Percentiles rank a stretch among this genome's conserved stretches.
Evolutionary conservation across 2,888 invertebrate species (phyloP).

Genomic region (Trichogramma evanescens): DNA sequence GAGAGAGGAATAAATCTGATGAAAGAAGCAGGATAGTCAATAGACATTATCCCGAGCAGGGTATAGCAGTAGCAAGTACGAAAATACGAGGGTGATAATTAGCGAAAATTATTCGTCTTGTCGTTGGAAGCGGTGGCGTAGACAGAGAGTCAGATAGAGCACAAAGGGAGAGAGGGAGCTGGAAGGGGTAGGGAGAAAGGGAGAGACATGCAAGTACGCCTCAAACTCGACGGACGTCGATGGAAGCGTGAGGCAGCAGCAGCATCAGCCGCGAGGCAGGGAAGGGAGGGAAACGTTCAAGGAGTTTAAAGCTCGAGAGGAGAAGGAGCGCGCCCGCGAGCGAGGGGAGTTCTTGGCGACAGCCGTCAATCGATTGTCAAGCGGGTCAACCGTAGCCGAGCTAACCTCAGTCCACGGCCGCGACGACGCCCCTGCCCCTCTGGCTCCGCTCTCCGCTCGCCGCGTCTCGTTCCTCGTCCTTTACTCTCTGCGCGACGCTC

Average conservation of each 20-base stretch:
- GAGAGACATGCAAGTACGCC: conserved; percentile 20
- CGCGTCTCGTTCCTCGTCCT: background rate
- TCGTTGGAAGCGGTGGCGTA: conserved; percentile 8
- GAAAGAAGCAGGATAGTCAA: background rate
- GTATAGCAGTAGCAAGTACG: background rate
- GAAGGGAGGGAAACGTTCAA: conserved; percentile 12
- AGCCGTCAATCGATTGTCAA: conserved; percentile 51
- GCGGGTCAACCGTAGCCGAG: conserved; percentile 47
- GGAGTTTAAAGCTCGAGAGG: conserved; percentile 13
- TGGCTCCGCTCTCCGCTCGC: background rate
- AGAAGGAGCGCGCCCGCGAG: conserved; percentile 7
- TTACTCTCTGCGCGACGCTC: too few species aligned
- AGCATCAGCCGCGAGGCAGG: background rate
- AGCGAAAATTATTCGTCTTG: conserved; percentile 29
- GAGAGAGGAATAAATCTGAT: background rate
- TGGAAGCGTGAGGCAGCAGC: conserved; percentile 23
- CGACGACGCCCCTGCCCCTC: conserved; percentile 20
- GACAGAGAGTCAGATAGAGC: conserved; percentile 42
- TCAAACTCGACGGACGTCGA: conserved; percentile 21
- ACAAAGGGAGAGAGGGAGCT: conserved; percentile 32
- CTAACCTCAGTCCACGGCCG: conserved; percentile 34
- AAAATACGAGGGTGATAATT: conserved; percentile 23
- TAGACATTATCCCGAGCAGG: background rate
- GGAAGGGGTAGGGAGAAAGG: conserved; percentile 27
- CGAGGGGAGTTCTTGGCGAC: conserved; percentile 45